A percentile compares a stretch with the other conserved stretches of the same genome.
phyloP scores from a whole-genome alignment of 2,797 vertebrate species.

The Myiotriccus ornatus region DNA sequence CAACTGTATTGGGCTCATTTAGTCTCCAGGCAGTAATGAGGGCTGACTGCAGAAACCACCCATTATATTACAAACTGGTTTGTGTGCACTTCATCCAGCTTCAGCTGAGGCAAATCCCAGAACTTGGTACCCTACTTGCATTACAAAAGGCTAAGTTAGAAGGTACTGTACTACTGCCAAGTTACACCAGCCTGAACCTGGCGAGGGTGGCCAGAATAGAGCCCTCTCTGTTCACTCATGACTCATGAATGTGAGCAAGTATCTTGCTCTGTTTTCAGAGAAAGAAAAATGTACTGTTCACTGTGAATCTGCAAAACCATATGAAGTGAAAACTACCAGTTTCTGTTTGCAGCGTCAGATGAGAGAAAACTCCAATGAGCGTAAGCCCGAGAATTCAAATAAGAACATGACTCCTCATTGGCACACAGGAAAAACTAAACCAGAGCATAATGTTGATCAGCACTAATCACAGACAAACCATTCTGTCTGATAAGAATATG shows the following conservation, averaged over 20 bases:
- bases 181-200: conserved; percentile 19
- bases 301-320: not conserved
- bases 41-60: not conserved
- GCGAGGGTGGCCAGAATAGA: conserved; percentile 20
- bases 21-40: not conserved
- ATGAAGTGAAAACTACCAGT: not conserved
- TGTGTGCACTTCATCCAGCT: not conserved
- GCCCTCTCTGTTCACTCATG: not conserved
- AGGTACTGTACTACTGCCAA: conserved; percentile 24
- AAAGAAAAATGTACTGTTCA: not conserved
- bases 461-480: not conserved
- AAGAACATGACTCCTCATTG: not conserved
- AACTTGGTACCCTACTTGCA: not conserved
- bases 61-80: not conserved
- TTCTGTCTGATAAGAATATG: not conserved
- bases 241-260: not conserved
- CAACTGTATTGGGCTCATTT: not conserved
- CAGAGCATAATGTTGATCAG: not conserved
- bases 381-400: not conserved
- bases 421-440: not conserved
- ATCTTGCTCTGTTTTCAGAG: not conserved
- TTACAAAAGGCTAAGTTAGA: conserved; percentile 24
- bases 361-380: not conserved
- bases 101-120: conserved; percentile 1
- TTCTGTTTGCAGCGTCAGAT: not conserved